These are phyloP conservation scores for Acanthis flammea DNA, from an alignment of 2,797 vertebrate genomes.

Conservation along the genomic window DNA sequence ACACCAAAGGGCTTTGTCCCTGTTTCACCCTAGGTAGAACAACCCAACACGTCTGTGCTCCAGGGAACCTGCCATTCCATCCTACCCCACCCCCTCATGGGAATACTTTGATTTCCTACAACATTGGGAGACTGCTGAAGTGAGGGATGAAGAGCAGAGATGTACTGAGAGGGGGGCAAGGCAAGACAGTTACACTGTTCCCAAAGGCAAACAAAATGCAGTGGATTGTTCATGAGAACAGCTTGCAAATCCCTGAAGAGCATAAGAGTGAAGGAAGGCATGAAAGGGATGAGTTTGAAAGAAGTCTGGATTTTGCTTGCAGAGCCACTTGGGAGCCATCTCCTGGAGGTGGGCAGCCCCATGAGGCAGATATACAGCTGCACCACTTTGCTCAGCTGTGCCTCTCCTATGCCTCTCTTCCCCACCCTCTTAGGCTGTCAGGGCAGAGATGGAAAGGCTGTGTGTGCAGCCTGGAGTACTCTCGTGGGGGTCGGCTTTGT, in stretches of 20 bases:
- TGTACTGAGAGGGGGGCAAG: neutral
- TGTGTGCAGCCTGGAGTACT: neutral
- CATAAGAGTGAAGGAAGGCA: neutral
- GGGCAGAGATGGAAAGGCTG: neutral
- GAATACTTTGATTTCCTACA: neutral
- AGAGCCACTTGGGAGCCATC: accelerated
- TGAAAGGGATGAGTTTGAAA: neutral
- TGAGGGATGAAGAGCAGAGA: neutral
- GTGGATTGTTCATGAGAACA: neutral
- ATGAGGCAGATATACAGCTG: neutral
- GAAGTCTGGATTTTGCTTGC: neutral
- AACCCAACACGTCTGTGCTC: accelerated
- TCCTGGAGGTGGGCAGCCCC: neutral
- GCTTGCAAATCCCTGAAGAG: neutral
- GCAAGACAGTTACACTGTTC: neutral
- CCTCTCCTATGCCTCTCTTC: neutral
- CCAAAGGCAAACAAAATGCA: neutral
- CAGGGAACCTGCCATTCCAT: accelerated
- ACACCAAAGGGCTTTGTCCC: neutral
- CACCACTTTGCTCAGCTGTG: neutral
- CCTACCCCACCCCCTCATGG: accelerated
- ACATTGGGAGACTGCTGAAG: neutral
- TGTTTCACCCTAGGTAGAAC: neutral
- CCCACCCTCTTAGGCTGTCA: neutral
- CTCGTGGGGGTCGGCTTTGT: accelerated